Evolutionary conservation across 2,113 vertebrate genomes (phyloP), one percentile per base, ranked within the genome.

Genomic region (Scomber scombrus): DNA sequence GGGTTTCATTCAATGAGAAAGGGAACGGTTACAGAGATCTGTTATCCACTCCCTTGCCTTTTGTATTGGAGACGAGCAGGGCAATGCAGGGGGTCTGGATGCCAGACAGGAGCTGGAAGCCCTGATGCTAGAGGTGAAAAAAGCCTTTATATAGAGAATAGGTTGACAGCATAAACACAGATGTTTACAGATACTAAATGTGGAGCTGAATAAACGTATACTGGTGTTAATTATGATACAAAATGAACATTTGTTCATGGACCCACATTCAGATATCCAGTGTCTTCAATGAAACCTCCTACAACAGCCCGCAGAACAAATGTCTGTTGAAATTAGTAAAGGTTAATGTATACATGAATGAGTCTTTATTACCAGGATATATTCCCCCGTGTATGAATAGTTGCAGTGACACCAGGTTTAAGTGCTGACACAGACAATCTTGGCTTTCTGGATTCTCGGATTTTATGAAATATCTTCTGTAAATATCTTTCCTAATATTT

Each of bases 1-100:
- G 84, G 75, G 80, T 91, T 93, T 92, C 83, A 86, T 91, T 92
- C 79, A 83, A 60, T n/a, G 19, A 81, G 74, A 88, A 91, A 81
- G 77, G 75, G 82, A 92, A 84, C 43, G 54, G 78, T 75, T 72
- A 75, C 64, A 87, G 75, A 84, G 84, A 90, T 89, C 78, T 21
- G 74, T 88, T 92, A 89, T 89, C 89, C 79, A 62, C 68, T 85
- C 66, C 62, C 62, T 66, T 46, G 75, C 57, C 55, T 75, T 81
- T 90, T 90, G 82, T 87, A 82, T 83, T 58, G 67, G 69, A 73
- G 69, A 73, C 72, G 58, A 83, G 72, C 69, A 51, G 58, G 56
- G 80, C 71, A 0, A 75, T 60, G 75, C 58, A 70, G 80, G 67
- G n/a, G 72, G 85, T 89, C 76, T 90, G 29, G 69, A 66, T 50